Evolutionary conservation across 2,888 invertebrate genomes (phyloP).

Genomic region (Odontomyia ornata): DNA sequence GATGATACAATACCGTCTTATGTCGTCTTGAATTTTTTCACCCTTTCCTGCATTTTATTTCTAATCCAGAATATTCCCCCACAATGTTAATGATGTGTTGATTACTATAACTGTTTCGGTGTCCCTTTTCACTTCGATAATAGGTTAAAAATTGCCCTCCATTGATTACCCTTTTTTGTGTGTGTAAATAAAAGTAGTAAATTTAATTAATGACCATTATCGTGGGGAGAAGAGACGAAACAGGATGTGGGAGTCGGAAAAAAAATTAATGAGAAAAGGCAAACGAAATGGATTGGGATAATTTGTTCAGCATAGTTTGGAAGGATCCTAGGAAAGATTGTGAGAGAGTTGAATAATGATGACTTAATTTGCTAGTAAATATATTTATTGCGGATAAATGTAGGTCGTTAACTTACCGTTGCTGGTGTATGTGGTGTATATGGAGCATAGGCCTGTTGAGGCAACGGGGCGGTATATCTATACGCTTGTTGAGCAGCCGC

Average conservation of each 20-base stretch:
- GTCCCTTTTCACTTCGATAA: conserved; percentile 19
- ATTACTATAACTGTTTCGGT: conserved; percentile 13
- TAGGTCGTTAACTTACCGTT: conserved; percentile 59
- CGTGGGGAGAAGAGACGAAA: background rate
- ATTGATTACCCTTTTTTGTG: background rate
- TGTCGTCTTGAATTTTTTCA: background rate
- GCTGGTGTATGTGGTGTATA: conserved; percentile 64
- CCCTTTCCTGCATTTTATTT: background rate
- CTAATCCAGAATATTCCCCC: background rate
- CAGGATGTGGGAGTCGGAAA: too few relatives aligned
- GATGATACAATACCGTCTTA: background rate
- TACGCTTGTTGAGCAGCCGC: conserved; percentile 62
- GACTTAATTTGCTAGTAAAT: too few relatives aligned
- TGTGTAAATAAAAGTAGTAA: background rate
- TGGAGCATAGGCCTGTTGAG: conserved; percentile 64
- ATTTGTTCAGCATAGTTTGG: too few relatives aligned
- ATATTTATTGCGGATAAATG: too few relatives aligned
- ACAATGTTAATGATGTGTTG: conserved; percentile 28
- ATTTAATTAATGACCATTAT: conserved; percentile 30
- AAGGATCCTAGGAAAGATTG: too few relatives aligned
- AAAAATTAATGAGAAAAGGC: too few relatives aligned
- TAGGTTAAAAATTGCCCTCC: background rate
- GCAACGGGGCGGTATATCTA: conserved; percentile 64
- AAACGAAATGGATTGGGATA: too few relatives aligned
- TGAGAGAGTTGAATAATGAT: too few relatives aligned